Percentiles rank a stretch among this genome's conserved stretches.
phyloP scores from a whole-genome alignment of 2,888 invertebrate species.

The Drosophila hamatofila region DNA sequence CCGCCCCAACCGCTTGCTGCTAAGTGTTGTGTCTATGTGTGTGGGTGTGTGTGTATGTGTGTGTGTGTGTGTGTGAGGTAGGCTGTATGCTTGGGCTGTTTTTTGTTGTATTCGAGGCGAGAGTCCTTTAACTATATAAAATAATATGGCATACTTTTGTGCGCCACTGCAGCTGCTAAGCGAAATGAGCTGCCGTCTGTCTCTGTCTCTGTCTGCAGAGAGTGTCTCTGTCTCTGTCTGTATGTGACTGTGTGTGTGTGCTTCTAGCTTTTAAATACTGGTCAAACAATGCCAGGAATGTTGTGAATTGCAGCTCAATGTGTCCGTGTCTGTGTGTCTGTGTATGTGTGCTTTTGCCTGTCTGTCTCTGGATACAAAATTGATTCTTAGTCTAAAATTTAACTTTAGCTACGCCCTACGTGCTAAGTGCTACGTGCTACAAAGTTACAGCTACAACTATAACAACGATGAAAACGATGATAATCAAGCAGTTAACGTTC shows the following conservation, averaged over 20 bases:
- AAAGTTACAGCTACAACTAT: slow-evolving; percentile 67
- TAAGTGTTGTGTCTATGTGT: slow-evolving; percentile 7
- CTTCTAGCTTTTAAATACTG: slow-evolving; percentile 78
- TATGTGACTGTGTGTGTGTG: slow-evolving; percentile 27
- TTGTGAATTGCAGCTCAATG: slow-evolving; percentile 69
- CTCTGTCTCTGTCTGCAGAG: slow-evolving; percentile 6
- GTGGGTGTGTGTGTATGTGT: slow-evolving; percentile 9
- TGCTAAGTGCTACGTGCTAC: slow-evolving; percentile 56
- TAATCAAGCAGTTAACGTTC: slow-evolving; percentile 29
- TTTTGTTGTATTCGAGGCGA: slow-evolving; percentile 27
- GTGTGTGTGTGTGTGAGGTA: slow-evolving; percentile 51
- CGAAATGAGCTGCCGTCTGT: slow-evolving; percentile 48
- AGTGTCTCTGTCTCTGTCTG: slow-evolving; percentile 2
- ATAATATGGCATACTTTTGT: slow-evolving; percentile 77
- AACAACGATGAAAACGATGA: slow-evolving; percentile 64
- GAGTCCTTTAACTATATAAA: slow-evolving; percentile 51
- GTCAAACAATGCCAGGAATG: slow-evolving; percentile 78
- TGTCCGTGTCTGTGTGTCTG: slow-evolving; percentile 16
- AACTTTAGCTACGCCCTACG: slow-evolving; percentile 61
- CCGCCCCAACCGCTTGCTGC: not conserved
- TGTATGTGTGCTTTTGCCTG: slow-evolving; percentile 16
- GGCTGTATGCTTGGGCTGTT: slow-evolving; percentile 58
- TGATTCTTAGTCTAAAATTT: slow-evolving; percentile 47
- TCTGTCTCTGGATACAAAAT: slow-evolving; percentile 47
- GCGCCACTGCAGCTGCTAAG: slow-evolving; percentile 58